Conservation (phyloP, 2,113 vertebrate species). For the Oophaga pumilio region DNA sequence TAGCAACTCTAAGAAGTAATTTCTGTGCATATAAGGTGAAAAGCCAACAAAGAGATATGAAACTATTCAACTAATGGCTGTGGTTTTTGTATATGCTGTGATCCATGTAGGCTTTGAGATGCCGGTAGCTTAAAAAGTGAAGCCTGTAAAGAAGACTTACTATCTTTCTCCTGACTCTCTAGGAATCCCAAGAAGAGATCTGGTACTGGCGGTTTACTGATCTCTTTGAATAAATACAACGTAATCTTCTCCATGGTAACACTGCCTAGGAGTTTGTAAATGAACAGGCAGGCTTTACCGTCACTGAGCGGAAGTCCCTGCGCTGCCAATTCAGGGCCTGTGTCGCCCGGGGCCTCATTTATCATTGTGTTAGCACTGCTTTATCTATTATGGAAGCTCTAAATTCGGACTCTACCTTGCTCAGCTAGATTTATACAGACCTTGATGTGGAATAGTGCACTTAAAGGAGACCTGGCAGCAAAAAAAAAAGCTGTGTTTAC, state of each 20-base stretch:
- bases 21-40: neutral
- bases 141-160: neutral
- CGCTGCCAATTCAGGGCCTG: conserved; percentile 1
- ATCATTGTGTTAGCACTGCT: neutral
- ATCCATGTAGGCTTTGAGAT: neutral
- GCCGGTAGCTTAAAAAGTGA: neutral
- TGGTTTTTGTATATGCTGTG: neutral
- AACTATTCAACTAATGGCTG: neutral
- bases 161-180: conserved; percentile 38
- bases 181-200: conserved; percentile 43
- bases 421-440: neutral
- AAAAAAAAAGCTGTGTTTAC: no score
- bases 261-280: conserved; percentile 44
- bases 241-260: conserved; percentile 51
- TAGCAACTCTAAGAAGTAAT: neutral
- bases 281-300: conserved; percentile 29
- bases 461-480: neutral
- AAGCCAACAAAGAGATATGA: neutral
- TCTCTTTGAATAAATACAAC: conserved; percentile 35
- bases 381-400: neutral
- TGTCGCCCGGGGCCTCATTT: conserved; percentile 10
- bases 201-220: conserved; percentile 7
- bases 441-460: no score
- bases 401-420: neutral
- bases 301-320: conserved; percentile 44